A percentile compares a stretch with the other conserved stretches of the same genome.
These are phyloP conservation scores for Hemicrepidius hirtus DNA, from an alignment of 2,888 invertebrate genomes.

Conservation along the genomic window DNA sequence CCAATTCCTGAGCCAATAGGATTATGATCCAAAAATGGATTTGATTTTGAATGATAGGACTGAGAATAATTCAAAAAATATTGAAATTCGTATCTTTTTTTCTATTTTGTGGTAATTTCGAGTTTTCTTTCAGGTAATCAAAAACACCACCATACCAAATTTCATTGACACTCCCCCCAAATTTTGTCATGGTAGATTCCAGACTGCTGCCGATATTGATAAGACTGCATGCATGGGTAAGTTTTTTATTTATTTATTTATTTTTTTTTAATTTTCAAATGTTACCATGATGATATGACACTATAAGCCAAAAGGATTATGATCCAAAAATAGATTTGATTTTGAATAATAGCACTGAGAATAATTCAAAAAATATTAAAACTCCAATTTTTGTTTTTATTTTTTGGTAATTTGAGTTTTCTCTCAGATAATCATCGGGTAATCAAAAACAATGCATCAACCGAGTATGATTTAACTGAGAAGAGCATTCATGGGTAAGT, in stretches of 20 bases:
- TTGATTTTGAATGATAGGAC: slow-evolving; percentile 73
- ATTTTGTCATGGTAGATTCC: slow-evolving; percentile 99
- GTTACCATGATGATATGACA: slow-evolving; percentile 66
- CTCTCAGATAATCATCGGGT: slow-evolving; percentile 79
- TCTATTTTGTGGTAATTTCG: slow-evolving; percentile 24
- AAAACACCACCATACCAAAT: too few relatives aligned
- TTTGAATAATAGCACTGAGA: slow-evolving; percentile 73
- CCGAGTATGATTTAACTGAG: slow-evolving; percentile 96
- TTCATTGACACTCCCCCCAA: slow-evolving; percentile 99
- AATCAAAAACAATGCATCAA: slow-evolving; percentile 97
- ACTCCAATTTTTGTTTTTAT: slow-evolving; percentile 1
- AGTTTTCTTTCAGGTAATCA: slow-evolving; percentile 78
- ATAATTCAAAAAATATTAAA: not conserved
- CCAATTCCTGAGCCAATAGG: slow-evolving; percentile 71
- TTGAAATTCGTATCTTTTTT: slow-evolving; percentile 2
- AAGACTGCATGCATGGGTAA: slow-evolving; percentile 98
- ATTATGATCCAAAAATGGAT: slow-evolving; percentile 68
- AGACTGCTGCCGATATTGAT: slow-evolving; percentile 97
- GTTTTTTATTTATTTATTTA: slow-evolving; percentile 14
- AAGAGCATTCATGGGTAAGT: slow-evolving; percentile 95
- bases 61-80: slow-evolving; percentile 61
- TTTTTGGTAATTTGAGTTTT: slow-evolving; percentile 21
- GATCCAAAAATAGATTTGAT: slow-evolving; percentile 67
- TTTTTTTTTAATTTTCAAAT: slow-evolving; percentile 5
- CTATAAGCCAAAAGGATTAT: slow-evolving; percentile 73